phyloP scores from a whole-genome alignment of 2,797 vertebrate species.

The Lepilemur ruficaudatus region DNA sequence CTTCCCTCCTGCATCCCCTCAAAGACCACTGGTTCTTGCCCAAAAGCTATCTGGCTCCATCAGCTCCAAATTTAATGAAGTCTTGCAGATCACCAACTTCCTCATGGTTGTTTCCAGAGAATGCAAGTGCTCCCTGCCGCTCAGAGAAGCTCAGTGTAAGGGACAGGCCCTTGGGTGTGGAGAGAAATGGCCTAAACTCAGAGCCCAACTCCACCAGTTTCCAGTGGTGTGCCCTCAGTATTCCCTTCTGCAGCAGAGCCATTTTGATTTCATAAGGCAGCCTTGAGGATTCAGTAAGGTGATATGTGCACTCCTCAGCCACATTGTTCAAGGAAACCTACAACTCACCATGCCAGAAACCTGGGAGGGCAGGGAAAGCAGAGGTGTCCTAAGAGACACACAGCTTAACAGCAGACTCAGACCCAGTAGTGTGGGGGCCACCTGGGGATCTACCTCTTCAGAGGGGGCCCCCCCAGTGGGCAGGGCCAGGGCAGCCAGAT shows the following conservation, averaged over 20 bases:
- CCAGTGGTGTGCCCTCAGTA: too few relatives aligned
- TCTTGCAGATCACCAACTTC: not conserved
- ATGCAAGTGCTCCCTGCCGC: not conserved
- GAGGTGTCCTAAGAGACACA: too few relatives aligned
- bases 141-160: not conserved
- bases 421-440: too few relatives aligned
- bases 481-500: not conserved
- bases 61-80: not conserved
- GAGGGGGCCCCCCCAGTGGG: not conserved
- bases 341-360: not conserved
- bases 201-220: too few relatives aligned
- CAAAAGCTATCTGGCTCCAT: not conserved
- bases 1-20: not conserved
- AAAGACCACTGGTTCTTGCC: not conserved
- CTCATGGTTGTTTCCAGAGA: not conserved
- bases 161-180: fast-evolving
- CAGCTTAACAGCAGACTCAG: not conserved
- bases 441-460: too few relatives aligned
- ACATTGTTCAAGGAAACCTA: not conserved
- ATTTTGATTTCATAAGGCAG: not conserved
- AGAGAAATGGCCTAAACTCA: not conserved
- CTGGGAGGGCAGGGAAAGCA: not conserved
- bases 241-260: not conserved
- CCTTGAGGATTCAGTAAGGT: not conserved
- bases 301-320: not conserved